Evolutionary conservation across 2,888 invertebrate genomes (phyloP).

Genomic region (Coleophora deauratella): DNA sequence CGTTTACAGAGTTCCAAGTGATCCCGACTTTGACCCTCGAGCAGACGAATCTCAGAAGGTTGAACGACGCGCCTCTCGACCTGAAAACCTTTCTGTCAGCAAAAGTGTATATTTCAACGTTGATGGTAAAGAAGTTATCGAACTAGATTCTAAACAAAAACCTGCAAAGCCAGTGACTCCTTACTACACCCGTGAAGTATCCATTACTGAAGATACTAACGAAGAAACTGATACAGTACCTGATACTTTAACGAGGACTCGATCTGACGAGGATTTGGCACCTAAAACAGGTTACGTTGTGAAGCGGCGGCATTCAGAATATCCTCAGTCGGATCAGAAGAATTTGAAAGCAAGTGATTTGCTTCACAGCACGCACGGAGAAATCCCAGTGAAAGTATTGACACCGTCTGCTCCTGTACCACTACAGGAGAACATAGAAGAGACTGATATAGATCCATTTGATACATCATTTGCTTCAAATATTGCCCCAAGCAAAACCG

Average conservation of each 20-base stretch:
- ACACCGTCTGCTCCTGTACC: constrained; percentile 59
- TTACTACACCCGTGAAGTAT: constrained; percentile 80
- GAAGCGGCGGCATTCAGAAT: constrained; percentile 71
- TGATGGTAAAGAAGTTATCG: constrained; percentile 44
- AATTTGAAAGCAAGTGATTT: constrained; percentile 46
- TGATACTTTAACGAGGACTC: constrained; percentile 67
- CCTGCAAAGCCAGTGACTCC: constrained; percentile 85
- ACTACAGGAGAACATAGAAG: constrained; percentile 44
- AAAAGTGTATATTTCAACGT: constrained; percentile 73
- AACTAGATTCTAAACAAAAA: constrained; percentile 76
- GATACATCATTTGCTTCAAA: constrained; percentile 89
- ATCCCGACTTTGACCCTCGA: constrained; percentile 89
- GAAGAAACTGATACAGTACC: constrained; percentile 78
- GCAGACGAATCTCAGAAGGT: constrained; percentile 71
- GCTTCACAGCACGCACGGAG: constrained; percentile 41
- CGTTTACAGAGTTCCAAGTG: constrained; percentile 72
- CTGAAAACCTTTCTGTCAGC: constrained; percentile 71
- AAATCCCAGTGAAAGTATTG: constrained; percentile 76
- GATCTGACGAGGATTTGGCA: constrained; percentile 79
- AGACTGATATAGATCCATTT: constrained; percentile 81
- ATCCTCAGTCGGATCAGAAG: constrained; percentile 33
- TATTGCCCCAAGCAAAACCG: constrained; percentile 84
- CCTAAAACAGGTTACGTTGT: constrained; percentile 54
- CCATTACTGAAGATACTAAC: constrained; percentile 69
- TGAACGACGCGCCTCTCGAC: constrained; percentile 77